Conservation (phyloP, 2,113 vertebrate species). For the Bolborhynchus lineola region DNA sequence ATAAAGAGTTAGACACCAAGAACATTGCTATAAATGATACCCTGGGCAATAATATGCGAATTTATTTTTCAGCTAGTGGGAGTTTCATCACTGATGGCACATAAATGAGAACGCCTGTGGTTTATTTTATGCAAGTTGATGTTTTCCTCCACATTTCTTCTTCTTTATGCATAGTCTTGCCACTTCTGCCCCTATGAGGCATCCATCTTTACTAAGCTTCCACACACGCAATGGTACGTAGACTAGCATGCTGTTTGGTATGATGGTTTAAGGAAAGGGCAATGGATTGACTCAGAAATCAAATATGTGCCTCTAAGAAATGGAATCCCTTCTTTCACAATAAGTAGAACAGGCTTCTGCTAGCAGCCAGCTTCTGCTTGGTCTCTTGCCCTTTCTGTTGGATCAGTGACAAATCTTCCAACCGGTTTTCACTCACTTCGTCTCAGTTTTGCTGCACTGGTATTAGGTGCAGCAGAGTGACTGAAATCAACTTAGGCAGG, state of each 20-base stretch:
- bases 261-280: background rate
- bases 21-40: constrained; percentile 20
- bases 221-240: background rate
- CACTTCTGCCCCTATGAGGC: background rate
- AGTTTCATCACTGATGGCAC: constrained; percentile 25
- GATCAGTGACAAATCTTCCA: background rate
- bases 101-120: background rate
- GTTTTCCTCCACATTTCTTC: background rate
- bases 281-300: background rate
- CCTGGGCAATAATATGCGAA: background rate
- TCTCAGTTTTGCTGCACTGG: background rate
- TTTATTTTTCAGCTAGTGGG: background rate
- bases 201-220: background rate
- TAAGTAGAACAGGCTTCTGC: background rate
- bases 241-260: background rate
- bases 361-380: background rate
- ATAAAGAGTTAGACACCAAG: constrained; percentile 6
- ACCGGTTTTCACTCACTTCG: background rate
- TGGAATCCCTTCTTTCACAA: background rate
- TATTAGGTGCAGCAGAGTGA: background rate
- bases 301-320: background rate
- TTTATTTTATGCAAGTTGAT: background rate
- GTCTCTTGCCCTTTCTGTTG: background rate
- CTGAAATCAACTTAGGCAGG: constrained; percentile 5
- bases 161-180: background rate